Evolutionary conservation across 2,888 invertebrate species (phyloP), one percentile per base, ranked within the genome.

Genomic region (Catocala sponsa): DNA sequence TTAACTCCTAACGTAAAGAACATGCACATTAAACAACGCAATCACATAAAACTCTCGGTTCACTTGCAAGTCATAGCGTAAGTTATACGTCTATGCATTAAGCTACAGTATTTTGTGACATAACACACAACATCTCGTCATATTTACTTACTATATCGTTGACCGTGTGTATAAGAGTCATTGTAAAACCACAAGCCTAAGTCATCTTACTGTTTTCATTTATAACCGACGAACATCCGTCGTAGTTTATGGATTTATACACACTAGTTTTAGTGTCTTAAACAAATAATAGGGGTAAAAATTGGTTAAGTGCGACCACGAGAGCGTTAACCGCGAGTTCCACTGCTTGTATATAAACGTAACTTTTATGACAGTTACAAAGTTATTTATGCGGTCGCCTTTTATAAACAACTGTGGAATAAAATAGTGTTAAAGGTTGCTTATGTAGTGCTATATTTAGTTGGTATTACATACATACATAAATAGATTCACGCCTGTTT

Each of bases 231-330:
- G 66, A 72, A 74, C 73, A 78, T 82, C 75, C 76, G 78, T 74
- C 81, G 57, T 68, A 70, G 72, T 81, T 83, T 80, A 83, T 76
- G 81, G 82, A 77, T 76, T 78, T 68, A 70, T 72, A 78, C 69
- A 81, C 76, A 79, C 79, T 76, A 73, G 63, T 71, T 79, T 70
- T 80, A 81, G 79, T 80, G 71, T 77, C 79, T 78, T 75, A 81
- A 84, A 82, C 78, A 83, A 83, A 83, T 78, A 82, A 75, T 68
- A 70, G 61, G 60, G 67, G 60, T 74, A 70, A 80, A 76, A 80
- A 76, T 67, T 66, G 66, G 67, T 65, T 66, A 57, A 61, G 52
- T 48, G 32, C 10, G 47, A 35, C 15, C 33, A 63, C 32, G 57
- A 55, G 63, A 72, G 62, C 65, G 59, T 61, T 76, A 76, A 67